Percentiles rank a stretch among this genome's conserved stretches.
phyloP scores from a whole-genome alignment of 1,140 invertebrate species.

The Spodoptera frugiperda region DNA sequence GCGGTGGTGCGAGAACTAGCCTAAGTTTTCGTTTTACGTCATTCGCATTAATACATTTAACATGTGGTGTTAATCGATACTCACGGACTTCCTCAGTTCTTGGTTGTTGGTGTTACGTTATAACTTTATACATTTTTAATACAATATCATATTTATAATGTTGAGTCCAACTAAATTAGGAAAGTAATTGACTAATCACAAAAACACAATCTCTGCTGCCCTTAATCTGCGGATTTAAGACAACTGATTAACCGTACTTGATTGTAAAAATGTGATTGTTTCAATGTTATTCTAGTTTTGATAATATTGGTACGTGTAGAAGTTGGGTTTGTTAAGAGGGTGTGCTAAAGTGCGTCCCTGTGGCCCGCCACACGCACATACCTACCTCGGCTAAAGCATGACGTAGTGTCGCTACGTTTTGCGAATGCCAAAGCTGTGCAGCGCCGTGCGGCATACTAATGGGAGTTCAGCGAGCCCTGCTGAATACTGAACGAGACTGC shows the following conservation, averaged over 20 bases:
- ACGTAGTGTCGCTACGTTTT: constrained; percentile 63
- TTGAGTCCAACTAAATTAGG: no score
- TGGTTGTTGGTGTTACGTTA: not conserved
- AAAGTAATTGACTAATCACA: no score
- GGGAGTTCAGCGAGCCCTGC: constrained; percentile 24
- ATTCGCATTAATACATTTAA: constrained; percentile 54
- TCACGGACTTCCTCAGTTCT: constrained; percentile 41
- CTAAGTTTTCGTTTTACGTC: constrained; percentile 55
- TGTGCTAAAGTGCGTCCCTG: constrained; percentile 49
- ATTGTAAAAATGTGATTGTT: no score
- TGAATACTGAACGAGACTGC: constrained; percentile 52
- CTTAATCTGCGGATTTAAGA: no score
- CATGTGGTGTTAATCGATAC: constrained; percentile 49
- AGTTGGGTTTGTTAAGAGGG: not conserved
- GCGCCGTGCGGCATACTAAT: constrained; percentile 55
- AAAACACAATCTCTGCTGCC: no score
- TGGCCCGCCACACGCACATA: constrained; percentile 48
- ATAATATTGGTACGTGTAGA: not conserved
- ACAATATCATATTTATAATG: no score
- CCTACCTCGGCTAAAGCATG: constrained; percentile 60
- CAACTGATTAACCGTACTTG: no score
- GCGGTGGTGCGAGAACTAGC: constrained; percentile 53
- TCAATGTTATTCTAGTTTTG: no score
- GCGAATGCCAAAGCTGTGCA: constrained; percentile 55
- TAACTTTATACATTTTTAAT: no score